These are phyloP conservation scores for Pseudomyrmex concolor DNA, from an alignment of 1,140 invertebrate species.

Conservation along the genomic window DNA sequence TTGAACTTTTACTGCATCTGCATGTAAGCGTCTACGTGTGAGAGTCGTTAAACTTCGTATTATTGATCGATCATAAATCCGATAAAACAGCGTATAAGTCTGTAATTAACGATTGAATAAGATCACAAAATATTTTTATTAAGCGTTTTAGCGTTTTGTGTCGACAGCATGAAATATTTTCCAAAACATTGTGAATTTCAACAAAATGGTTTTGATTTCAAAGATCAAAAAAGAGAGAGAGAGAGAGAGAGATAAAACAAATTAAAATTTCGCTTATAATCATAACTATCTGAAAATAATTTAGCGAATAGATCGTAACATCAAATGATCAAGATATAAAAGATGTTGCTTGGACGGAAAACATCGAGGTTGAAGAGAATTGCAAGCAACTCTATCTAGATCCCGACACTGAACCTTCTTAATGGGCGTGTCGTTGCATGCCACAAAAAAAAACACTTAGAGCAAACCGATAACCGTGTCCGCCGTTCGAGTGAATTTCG, in stretches of 20 bases:
- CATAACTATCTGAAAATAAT: conserved; percentile 41
- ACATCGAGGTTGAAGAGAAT: conserved; percentile 64
- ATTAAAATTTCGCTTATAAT: not conserved
- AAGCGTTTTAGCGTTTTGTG: not conserved
- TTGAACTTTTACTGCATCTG: conserved; percentile 18
- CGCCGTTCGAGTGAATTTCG: conserved; percentile 60
- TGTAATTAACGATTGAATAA: conserved; percentile 37
- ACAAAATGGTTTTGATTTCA: not conserved
- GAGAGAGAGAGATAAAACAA: too few relatives aligned
- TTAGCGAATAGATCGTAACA: conserved; percentile 30
- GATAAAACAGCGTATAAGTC: not conserved
- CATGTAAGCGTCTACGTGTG: not conserved
- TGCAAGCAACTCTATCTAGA: conserved; percentile 53
- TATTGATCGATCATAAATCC: conserved; percentile 42
- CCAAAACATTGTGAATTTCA: too few relatives aligned
- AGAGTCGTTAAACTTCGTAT: conserved; percentile 42
- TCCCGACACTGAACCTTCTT: conserved; percentile 55
- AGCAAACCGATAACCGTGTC: conserved; percentile 51
- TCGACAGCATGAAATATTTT: not conserved
- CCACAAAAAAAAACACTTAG: conserved; percentile 44
- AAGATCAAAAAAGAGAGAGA: too few relatives aligned
- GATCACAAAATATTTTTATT: conserved; percentile 43
- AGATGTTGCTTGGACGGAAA: conserved; percentile 44
- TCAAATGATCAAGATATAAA: conserved; percentile 48
- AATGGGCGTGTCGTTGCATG: conserved; percentile 67